phyloP scores from a whole-genome alignment of 2,888 invertebrate genomes.

The Clostera curtula region DNA sequence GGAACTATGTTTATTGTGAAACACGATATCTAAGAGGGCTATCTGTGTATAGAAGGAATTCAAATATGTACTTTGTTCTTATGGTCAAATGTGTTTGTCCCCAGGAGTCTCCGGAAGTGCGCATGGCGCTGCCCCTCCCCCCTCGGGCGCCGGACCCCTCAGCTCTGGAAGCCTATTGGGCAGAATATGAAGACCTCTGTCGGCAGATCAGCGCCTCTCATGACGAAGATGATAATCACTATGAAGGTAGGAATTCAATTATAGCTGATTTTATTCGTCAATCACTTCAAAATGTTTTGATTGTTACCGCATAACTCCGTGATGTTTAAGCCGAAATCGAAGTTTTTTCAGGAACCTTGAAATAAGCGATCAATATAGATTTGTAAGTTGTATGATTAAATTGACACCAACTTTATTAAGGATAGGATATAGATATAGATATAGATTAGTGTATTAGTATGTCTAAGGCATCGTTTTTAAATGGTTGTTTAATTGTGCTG shows the following conservation, averaged over 20 bases:
- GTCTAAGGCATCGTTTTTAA: no score
- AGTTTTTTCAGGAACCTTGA: no score
- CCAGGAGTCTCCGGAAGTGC: constrained; percentile 65
- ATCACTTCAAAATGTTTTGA: no score
- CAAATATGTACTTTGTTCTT: constrained; percentile 2
- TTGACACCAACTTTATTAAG: no score
- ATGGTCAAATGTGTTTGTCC: constrained; percentile 4
- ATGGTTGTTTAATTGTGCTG: no score
- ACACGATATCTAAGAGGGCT: not conserved
- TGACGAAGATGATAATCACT: constrained; percentile 74
- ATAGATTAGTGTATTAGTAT: no score
- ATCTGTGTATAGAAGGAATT: no score
- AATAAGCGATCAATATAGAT: no score
- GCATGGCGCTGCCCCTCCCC: constrained; percentile 49
- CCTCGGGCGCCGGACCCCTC: constrained; percentile 62
- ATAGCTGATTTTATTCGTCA: not conserved
- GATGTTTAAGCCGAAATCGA: no score
- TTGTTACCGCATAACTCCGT: no score
- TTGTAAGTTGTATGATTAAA: no score
- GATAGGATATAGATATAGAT: no score
- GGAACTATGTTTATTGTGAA: not conserved
- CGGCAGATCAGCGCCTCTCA: constrained; percentile 74
- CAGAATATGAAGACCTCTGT: constrained; percentile 77
- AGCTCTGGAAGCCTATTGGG: constrained; percentile 79
- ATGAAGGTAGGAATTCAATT: constrained; percentile 61